These are phyloP conservation scores for Zaprionus nigranus DNA, from an alignment of 1,140 invertebrate species.

Conservation along the genomic window DNA sequence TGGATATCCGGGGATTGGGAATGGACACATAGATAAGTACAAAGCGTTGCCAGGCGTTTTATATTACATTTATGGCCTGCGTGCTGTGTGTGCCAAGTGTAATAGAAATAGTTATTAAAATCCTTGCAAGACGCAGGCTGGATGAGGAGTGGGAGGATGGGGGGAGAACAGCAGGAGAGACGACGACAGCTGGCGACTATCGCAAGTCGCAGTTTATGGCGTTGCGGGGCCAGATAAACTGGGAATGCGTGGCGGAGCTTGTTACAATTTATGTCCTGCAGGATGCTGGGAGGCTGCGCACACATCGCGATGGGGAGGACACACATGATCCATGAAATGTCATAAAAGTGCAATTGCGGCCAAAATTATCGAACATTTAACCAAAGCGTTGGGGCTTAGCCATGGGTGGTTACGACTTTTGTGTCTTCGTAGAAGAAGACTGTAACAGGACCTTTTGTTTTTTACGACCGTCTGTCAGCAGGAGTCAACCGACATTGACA, in stretches of 20 bases:
- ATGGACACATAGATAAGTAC: conserved; percentile 64
- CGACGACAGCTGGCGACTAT: conserved; percentile 57
- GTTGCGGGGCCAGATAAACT: conserved; percentile 12
- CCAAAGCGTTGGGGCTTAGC: conserved; percentile 69
- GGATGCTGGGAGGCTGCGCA: conserved; percentile 20
- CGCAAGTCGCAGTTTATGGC: conserved; percentile 60
- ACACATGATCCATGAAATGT: conserved; percentile 74
- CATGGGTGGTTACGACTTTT: conserved; percentile 73
- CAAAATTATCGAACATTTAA: conserved; percentile 81
- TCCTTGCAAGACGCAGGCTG: conserved; percentile 52
- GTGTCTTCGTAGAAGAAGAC: conserved; percentile 12
- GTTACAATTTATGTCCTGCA: conserved; percentile 69
- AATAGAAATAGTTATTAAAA: conserved; percentile 81
- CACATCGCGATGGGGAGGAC: neutral
- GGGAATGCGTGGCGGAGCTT: conserved; percentile 45
- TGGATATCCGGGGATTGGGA: conserved; percentile 13
- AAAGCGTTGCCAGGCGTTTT: conserved; percentile 64
- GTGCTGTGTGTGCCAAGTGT: conserved; percentile 74
- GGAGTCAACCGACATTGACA: conserved; percentile 28
- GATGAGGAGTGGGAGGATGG: conserved; percentile 6
- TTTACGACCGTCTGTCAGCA: conserved; percentile 63
- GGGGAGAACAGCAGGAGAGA: conserved; percentile 13
- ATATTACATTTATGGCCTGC: conserved; percentile 54
- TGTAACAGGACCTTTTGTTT: conserved; percentile 64
- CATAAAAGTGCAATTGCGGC: conserved; percentile 79